Percentiles rank a stretch among this genome's conserved stretches.
These are phyloP conservation scores for Rhadina sibilatrix DNA, from an alignment of 2,113 vertebrate genomes.

Conservation along the genomic window DNA sequence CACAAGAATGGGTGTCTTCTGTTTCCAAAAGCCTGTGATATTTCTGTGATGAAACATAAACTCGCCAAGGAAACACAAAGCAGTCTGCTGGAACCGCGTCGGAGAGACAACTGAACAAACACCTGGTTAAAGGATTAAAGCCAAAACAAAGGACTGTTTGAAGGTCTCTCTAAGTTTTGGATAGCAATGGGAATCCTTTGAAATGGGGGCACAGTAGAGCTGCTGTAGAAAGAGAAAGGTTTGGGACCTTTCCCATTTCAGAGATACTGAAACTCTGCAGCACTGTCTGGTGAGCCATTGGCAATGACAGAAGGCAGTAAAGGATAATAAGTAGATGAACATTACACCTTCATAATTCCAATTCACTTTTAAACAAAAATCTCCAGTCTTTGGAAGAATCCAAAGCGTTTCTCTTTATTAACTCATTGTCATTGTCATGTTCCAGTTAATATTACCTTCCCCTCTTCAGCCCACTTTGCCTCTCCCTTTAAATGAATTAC, in stretches of 20 bases:
- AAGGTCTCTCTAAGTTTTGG: constrained; percentile 49
- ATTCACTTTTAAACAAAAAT: constrained; percentile 17
- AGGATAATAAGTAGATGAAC: constrained; percentile 14
- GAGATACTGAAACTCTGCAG: constrained; percentile 12
- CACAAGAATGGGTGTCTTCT: neutral
- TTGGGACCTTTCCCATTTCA: constrained; percentile 49
- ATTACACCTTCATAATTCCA: neutral
- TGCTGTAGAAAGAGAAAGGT: constrained; percentile 7
- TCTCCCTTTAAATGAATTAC: neutral
- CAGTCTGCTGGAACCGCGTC: constrained; percentile 19
- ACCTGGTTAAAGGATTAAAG: constrained; percentile 59
- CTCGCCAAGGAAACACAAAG: constrained; percentile 49
- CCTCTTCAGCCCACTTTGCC: neutral
- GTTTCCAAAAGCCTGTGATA: constrained; percentile 5
- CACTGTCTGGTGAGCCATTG: constrained; percentile 10
- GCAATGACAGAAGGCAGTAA: neutral
- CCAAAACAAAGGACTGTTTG: constrained; percentile 61
- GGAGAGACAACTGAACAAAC: constrained; percentile 54
- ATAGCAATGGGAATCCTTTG: constrained; percentile 39
- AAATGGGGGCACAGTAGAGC: constrained; percentile 15
- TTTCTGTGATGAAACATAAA: constrained; percentile 52
- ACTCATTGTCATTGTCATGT: neutral
- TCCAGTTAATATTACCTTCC: neutral
- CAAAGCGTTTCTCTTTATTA: neutral
- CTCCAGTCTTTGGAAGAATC: neutral